Evolutionary conservation across 2,113 vertebrate species (phyloP).

Genomic region (Leptocoma aspasia): DNA sequence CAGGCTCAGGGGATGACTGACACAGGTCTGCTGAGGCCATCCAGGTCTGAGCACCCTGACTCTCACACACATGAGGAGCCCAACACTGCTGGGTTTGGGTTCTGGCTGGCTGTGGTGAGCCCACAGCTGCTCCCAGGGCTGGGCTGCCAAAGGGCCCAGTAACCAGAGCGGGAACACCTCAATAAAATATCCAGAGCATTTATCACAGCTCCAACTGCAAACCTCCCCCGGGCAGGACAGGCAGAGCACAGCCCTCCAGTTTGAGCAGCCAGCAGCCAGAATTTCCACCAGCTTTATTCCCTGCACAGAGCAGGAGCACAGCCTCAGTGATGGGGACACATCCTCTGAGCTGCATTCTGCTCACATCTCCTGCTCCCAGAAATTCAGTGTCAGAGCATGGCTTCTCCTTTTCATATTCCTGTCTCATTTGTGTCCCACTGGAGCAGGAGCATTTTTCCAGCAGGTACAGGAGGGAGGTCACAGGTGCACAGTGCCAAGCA

Average conservation of each 20-base stretch:
- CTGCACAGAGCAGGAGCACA: background rate
- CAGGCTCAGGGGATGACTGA: background rate
- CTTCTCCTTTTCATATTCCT: background rate
- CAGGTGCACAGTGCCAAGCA: background rate
- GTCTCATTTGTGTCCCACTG: background rate
- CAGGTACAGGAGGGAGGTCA: background rate
- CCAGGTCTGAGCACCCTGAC: background rate
- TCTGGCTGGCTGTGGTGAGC: background rate
- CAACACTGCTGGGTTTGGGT: fast-evolving
- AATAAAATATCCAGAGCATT: background rate
- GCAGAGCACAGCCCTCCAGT: background rate
- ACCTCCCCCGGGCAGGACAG: background rate
- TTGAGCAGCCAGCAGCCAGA: background rate
- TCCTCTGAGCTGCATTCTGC: background rate
- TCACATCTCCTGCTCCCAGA: background rate
- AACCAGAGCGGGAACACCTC: background rate
- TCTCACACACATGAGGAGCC: background rate
- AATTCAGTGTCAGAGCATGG: background rate
- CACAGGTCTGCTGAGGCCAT: background rate
- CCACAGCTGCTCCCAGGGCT: background rate
- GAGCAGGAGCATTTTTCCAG: background rate
- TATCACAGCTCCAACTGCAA: background rate
- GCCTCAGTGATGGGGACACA: background rate
- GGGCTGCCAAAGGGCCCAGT: background rate
- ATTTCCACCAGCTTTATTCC: background rate